phyloP scores from a whole-genome alignment of 2,113 vertebrate species.

The Hippocampus mohnikei region DNA sequence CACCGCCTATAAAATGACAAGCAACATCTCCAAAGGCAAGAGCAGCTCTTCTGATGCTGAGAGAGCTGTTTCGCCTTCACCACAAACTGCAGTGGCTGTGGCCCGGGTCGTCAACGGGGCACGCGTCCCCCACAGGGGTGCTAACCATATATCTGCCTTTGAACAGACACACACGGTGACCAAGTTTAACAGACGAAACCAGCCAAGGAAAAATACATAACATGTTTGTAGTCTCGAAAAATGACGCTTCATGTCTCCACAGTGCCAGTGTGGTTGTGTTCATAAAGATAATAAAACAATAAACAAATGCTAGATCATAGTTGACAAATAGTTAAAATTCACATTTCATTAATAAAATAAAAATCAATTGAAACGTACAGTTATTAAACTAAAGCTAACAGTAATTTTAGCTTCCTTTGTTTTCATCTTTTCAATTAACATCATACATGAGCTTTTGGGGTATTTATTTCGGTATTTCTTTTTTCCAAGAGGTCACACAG shows the following conservation, averaged over 20 bases:
- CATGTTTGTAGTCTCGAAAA: not conserved
- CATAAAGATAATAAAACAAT: not conserved
- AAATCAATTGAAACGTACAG: too few species aligned
- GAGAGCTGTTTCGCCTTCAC: constrained; percentile 41
- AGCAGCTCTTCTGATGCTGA: constrained; percentile 43
- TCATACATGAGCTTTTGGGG: too few species aligned
- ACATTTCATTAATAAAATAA: too few species aligned
- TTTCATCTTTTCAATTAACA: too few species aligned
- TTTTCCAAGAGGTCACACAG: too few species aligned
- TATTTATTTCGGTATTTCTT: too few species aligned
- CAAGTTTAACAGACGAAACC: not conserved
- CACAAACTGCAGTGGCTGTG: constrained; percentile 1
- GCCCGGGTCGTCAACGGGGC: constrained; percentile 20
- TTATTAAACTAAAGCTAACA: too few species aligned
- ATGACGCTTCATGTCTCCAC: not conserved
- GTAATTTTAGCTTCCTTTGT: too few species aligned
- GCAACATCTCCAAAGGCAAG: constrained; percentile 54
- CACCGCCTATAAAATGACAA: constrained; percentile 56
- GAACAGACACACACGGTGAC: not conserved
- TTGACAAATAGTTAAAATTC: too few species aligned
- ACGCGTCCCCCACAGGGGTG: constrained; percentile 20
- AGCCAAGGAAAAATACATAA: not conserved
- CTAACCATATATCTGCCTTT: constrained; percentile 7
- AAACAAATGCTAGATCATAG: not conserved
- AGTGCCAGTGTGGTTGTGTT: not conserved